Evolutionary conservation across 2,888 invertebrate species (phyloP).

Genomic region (Octodonta nipae): DNA sequence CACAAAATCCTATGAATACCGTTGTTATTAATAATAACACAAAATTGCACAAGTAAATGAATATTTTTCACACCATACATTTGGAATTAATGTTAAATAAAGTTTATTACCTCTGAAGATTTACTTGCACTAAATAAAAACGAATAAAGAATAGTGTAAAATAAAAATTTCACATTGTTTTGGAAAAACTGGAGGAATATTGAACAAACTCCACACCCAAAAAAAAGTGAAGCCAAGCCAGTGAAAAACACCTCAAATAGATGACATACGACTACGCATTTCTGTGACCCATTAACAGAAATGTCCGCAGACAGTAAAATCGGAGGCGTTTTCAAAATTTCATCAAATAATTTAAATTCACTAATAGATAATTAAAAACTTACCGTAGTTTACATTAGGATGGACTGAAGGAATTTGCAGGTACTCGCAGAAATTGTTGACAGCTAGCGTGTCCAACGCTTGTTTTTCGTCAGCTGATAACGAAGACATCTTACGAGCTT

Average conservation of each 20-base stretch:
- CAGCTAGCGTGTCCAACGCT: slow-evolving; percentile 27
- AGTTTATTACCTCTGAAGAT: no score
- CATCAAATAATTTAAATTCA: slow-evolving; percentile 1
- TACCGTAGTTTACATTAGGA: slow-evolving; percentile 75
- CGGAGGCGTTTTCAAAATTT: background rate
- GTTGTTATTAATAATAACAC: no score
- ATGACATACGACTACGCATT: no score
- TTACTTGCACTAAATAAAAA: no score
- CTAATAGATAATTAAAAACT: slow-evolving; percentile 28
- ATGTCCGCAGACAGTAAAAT: background rate
- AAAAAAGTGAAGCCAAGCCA: slow-evolving; percentile 24
- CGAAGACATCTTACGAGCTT: slow-evolving; percentile 27
- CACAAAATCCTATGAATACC: no score
- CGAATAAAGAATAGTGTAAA: no score
- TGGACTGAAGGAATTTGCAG: slow-evolving; percentile 77
- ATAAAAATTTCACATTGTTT: no score
- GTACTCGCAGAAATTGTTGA: slow-evolving; percentile 69
- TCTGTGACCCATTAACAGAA: background rate
- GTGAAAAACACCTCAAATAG: slow-evolving; percentile 10
- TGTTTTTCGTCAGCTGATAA: slow-evolving; percentile 29
- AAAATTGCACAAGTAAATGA: no score
- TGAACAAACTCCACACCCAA: slow-evolving; percentile 21
- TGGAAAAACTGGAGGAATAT: no score
- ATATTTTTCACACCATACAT: no score
- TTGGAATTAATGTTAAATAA: no score